phyloP scores from a whole-genome alignment of 2,888 invertebrate species.

The Silvanus unidentatus region DNA sequence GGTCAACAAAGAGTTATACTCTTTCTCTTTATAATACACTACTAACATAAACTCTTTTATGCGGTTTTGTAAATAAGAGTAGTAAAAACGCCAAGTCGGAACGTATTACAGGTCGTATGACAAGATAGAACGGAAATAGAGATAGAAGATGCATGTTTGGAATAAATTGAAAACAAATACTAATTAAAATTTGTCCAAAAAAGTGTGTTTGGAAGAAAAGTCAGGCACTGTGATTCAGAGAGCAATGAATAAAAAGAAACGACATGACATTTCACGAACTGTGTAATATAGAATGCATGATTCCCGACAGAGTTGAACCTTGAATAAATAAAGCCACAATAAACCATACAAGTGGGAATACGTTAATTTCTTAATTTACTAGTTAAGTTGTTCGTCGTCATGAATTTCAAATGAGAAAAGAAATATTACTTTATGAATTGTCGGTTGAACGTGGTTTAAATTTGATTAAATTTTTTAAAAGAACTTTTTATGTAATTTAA shows the following conservation, averaged over 20 bases:
- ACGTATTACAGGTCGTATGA: too few species aligned
- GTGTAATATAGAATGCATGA: conserved; percentile 44
- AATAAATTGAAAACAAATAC: too few species aligned
- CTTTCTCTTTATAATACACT: too few species aligned
- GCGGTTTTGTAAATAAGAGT: too few species aligned
- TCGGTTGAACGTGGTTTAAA: conserved; percentile 40
- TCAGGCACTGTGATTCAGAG: conserved; percentile 8
- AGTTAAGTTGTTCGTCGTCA: conserved; percentile 44
- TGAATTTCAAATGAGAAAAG: conserved; percentile 43
- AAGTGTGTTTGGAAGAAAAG: too few species aligned
- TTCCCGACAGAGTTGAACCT: conserved; percentile 36
- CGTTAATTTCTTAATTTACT: conserved; percentile 49
- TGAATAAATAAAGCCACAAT: conserved; percentile 46
- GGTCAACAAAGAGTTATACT: too few species aligned
- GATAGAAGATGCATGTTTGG: too few species aligned
- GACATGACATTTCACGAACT: conserved; percentile 43
- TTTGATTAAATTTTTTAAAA: conserved; percentile 40
- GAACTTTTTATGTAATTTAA: conserved; percentile 24
- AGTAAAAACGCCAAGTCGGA: too few species aligned
- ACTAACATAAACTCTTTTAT: too few species aligned
- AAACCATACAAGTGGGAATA: conserved; percentile 48
- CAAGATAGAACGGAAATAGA: too few species aligned
- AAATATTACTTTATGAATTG: conserved; percentile 45
- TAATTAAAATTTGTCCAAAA: too few species aligned
- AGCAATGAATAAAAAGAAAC: conserved; percentile 24